Evolutionary conservation across 2,113 vertebrate genomes (phyloP).

Genomic region (Oenanthe oenanthe): DNA sequence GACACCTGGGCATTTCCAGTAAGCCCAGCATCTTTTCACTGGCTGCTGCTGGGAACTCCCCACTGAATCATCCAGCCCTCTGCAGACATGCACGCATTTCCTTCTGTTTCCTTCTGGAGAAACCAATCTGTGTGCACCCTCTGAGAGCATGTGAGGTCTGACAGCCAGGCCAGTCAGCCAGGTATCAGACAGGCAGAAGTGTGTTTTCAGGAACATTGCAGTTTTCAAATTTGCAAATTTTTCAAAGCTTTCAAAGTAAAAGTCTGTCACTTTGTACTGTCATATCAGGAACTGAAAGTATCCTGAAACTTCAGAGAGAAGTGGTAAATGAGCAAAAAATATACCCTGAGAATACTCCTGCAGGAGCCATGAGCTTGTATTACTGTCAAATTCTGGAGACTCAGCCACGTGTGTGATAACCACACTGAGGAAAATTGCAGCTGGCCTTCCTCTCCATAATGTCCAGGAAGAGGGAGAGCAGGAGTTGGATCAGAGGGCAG

Average conservation of each 20-base stretch:
- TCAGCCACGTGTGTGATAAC: rapidly evolving
- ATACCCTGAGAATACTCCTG: neutral
- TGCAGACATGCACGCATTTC: neutral
- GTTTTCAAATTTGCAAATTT: neutral
- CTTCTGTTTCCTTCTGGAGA: neutral
- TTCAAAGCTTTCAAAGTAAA: neutral
- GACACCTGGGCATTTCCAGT: conserved; percentile 45
- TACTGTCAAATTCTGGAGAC: neutral
- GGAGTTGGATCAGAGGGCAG: neutral
- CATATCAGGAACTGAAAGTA: neutral
- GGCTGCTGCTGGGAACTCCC: conserved; percentile 13
- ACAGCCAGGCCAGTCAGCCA: neutral
- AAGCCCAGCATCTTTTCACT: neutral
- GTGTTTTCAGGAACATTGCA: neutral
- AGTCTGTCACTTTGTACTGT: neutral
- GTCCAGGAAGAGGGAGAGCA: neutral
- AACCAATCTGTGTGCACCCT: neutral
- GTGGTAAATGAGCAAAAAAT: neutral
- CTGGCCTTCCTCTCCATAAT: neutral
- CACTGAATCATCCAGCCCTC: conserved; percentile 9
- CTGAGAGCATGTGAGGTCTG: neutral
- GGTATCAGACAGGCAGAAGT: neutral
- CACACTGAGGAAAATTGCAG: neutral
- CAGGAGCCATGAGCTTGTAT: neutral
- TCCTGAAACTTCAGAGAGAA: neutral